Evolutionary conservation across 2,888 invertebrate species (phyloP), one percentile per base, ranked within the genome.

Genomic region (Epinotia bilunana): DNA sequence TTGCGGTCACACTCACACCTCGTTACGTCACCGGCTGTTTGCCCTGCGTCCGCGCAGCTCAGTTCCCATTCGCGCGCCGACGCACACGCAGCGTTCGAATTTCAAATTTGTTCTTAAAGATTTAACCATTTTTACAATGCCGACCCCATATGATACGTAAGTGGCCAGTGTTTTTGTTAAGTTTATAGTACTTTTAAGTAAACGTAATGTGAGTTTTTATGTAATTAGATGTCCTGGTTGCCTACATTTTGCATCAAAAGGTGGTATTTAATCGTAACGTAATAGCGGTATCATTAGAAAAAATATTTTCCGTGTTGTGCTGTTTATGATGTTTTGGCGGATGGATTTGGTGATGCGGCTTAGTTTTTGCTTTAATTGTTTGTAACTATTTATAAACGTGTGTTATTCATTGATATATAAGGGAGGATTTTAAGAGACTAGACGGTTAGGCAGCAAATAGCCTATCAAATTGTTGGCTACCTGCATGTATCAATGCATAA

Each of bases 131-230:
- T 68, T 61, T 18, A 57, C 63, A 33, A 75, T 74, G 49, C 63
- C 77, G 16, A 76, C 77, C 43, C 77, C 79, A n/a, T 79, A 79
- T 68, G 79, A 79, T 57, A 77, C 77, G 79, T 79, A 77, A 79
- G 78, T 77, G 20, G 69, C 55, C 57, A 49, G 18, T 73, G 46
- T 57, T 60, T 53, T 72, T 55, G 0, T 5, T 12, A 49, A 33
- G 28, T 58, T 43, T 9, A 28, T 18, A 46, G 11, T 18, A 6
- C 2, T 57, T 5, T 46, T 18, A 28, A 23, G 39, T 6, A 11
- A 16, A 18, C n/a, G 7, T 5, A n/a, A 12, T 67, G 55, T 3
- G 28, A 18, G 53, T 55, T 39, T 57, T 57, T 68, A 58, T 23
- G 43, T 68, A 23, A 69, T 23, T 16, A 39, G 6, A 20, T 16